Evolutionary conservation across 2,888 invertebrate species (phyloP), one percentile per base, ranked within the genome.

Genomic region (Dolichomitus sp.): DNA sequence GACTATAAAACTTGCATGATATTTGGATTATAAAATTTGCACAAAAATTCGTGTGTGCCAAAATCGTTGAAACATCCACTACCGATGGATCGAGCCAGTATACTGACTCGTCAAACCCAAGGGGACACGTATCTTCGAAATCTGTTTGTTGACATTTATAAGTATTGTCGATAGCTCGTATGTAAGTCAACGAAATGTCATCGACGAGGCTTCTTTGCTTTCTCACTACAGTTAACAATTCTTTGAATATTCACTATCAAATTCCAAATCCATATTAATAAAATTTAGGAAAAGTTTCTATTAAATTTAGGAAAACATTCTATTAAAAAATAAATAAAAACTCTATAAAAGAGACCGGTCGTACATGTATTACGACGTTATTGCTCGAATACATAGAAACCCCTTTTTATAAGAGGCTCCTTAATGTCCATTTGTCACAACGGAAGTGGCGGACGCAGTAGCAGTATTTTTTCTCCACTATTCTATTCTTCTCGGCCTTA

Each of bases 61-160:
- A 63, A 17, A 42, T 23, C 11, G 6, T 0, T 40, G 40, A 30
- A 30, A 33, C 59, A 11, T 4, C 59, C 23, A 12, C 11, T 45
- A 27, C 9, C 42, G 23, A 4, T 42, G 45, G 45, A 23, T 23
- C 37, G 14, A 14, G 11, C n/a, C 12, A 14, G 19, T 23, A n/a
- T 45, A 65, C 65, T 65, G 45, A 45, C 23, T 5, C 14, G 11
- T 45, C 65, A 27, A 23, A 45, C 5, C 6, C 14, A 14, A 42
- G 27, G 23, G 45, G 27, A 61, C 61, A 11, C 7, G 17, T 14
- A 14, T 14, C n/a, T 45, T 42, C 42, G 42, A n/a, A 27, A 23
- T 45, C 12, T 65, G n/a, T 65, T 65, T 65, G 23, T 65, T 42
- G 65, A 42, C 65, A 45, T 42, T 63, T 7, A 27, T 11, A 27